Evolutionary conservation across 1,140 invertebrate genomes (phyloP).

Genomic region (Triops cancriformis): DNA sequence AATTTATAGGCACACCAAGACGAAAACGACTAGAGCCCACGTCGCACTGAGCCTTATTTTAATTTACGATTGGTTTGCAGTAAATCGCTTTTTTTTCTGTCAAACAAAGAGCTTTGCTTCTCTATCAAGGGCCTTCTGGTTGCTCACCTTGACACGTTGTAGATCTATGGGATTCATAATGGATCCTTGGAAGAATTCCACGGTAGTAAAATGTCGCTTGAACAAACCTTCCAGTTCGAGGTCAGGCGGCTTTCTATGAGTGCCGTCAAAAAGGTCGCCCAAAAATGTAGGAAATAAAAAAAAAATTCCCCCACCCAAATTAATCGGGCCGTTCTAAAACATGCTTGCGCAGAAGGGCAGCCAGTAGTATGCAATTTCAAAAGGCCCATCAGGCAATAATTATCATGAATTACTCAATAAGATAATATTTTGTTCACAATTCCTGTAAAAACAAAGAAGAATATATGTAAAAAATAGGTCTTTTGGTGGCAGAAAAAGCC

Average conservation of each 20-base stretch:
- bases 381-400: neutral
- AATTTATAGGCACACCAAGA: neutral
- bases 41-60: neutral
- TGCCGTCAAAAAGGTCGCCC: conserved; percentile 11
- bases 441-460: too few species aligned
- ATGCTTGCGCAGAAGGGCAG: neutral
- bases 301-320: conserved; percentile 13
- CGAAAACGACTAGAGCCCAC: neutral
- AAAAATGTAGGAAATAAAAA: conserved; percentile 19
- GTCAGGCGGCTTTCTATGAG: conserved; percentile 53
- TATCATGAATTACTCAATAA: neutral
- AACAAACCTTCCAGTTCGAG: conserved; percentile 98
- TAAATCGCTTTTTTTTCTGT: neutral
- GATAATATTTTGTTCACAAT: neutral
- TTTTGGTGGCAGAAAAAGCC: too few species aligned
- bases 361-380: conserved; percentile 14
- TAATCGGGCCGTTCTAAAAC: conserved; percentile 1
- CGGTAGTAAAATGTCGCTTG: conserved; percentile 98
- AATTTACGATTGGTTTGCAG: neutral
- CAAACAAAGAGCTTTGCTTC: conserved; percentile 1
- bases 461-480: too few species aligned
- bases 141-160: conserved; percentile 92
- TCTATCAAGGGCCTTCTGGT: conserved; percentile 16
- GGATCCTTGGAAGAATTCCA: conserved; percentile 99
- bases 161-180: conserved; percentile 99